Evolutionary conservation across 2,113 vertebrate genomes (phyloP).

Genomic region (Proteles cristata): DNA sequence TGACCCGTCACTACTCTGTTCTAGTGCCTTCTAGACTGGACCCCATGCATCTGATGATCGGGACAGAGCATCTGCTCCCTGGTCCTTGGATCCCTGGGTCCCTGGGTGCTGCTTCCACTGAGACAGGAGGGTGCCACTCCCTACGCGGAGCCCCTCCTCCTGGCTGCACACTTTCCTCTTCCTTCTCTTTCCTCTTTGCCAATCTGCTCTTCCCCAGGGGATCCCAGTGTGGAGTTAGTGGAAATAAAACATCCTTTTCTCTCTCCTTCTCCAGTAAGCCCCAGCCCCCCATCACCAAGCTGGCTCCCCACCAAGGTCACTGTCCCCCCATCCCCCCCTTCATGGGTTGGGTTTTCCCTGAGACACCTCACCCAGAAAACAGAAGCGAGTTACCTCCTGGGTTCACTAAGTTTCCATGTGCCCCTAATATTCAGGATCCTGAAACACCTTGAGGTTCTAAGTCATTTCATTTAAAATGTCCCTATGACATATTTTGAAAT

Average conservation of each 20-base stretch:
- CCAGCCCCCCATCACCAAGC: not conserved
- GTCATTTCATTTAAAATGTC: not conserved
- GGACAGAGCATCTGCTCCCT: not conserved
- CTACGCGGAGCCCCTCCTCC: not conserved
- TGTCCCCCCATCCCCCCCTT: not conserved
- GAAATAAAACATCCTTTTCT: not conserved
- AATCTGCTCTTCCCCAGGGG: not conserved
- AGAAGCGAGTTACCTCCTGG: not conserved
- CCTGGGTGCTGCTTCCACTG: not conserved
- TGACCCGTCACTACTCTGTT: not conserved
- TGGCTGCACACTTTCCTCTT: not conserved
- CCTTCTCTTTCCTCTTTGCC: not conserved
- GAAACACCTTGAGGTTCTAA: conserved; percentile 5
- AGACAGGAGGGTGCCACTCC: not conserved
- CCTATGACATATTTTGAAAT: not conserved
- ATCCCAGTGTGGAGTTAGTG: not conserved
- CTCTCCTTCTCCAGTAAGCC: not conserved
- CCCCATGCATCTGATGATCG: not conserved
- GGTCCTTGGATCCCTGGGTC: not conserved
- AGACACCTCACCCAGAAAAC: not conserved
- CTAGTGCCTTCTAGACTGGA: not conserved
- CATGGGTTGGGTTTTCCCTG: not conserved
- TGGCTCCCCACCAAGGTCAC: not conserved
- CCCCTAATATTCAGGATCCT: not conserved
- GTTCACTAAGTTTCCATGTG: not conserved